phyloP scores from a whole-genome alignment of 2,888 invertebrate genomes.

The Agrotis exclamationis region DNA sequence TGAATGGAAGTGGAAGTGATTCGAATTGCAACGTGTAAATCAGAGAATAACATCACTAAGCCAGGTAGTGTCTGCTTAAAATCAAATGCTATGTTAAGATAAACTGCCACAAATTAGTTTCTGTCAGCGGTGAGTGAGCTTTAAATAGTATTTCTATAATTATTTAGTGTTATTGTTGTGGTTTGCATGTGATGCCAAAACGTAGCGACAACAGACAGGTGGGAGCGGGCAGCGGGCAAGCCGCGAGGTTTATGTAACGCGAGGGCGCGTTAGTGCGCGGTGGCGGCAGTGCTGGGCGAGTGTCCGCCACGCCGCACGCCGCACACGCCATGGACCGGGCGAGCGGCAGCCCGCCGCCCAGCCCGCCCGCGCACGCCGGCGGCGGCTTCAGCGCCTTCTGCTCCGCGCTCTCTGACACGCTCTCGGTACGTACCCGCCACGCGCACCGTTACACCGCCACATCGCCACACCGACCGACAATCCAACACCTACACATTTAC shows the following conservation, averaged over 20 bases:
- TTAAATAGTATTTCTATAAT: constrained; percentile 88
- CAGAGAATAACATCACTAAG: constrained; percentile 40
- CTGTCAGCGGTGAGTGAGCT: constrained; percentile 77
- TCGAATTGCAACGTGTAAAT: constrained; percentile 36
- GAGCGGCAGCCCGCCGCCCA: constrained; percentile 78
- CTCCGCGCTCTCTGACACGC: constrained; percentile 88
- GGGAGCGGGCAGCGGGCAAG: constrained; percentile 83
- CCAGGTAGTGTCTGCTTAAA: constrained; percentile 54
- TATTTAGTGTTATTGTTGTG: constrained; percentile 89
- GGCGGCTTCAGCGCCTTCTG: constrained; percentile 89
- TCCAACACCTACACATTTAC: constrained; percentile 59
- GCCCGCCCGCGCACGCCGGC: constrained; percentile 80
- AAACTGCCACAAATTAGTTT: constrained; percentile 79
- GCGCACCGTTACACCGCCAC: constrained; percentile 46
- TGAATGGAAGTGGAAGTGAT: constrained; percentile 45
- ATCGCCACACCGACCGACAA: constrained; percentile 39
- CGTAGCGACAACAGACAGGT: constrained; percentile 88
- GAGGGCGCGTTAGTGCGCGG: constrained; percentile 73
- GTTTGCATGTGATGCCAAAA: constrained; percentile 87
- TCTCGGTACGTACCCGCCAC: constrained; percentile 85
- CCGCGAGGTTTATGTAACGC: constrained; percentile 84
- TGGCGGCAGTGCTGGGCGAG: constrained; percentile 85
- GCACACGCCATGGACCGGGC: constrained; percentile 81
- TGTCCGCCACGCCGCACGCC: constrained; percentile 75
- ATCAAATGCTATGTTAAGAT: constrained; percentile 70